Evolutionary conservation across 2,113 vertebrate genomes (phyloP).

Genomic region (Psammodynastes pulverulentus): DNA sequence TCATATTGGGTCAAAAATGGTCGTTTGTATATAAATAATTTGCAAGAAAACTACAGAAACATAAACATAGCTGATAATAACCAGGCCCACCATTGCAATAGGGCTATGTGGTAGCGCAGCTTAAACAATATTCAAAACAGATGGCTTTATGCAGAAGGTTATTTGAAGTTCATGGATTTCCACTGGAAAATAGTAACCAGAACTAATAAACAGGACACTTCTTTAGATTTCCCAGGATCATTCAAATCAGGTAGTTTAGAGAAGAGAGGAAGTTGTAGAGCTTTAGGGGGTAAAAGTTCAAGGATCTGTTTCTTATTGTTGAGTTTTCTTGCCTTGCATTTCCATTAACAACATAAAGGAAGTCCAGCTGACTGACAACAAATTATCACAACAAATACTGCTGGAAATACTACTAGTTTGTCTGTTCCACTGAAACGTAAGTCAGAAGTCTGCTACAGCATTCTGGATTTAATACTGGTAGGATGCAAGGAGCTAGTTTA

Average conservation of each 20-base stretch:
- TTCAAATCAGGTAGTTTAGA: neutral
- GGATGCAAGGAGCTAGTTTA: neutral
- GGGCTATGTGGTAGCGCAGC: neutral
- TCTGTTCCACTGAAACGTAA: neutral
- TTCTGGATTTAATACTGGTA: neutral
- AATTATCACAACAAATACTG: neutral
- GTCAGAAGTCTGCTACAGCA: neutral
- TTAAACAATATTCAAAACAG: neutral
- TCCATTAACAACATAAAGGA: neutral
- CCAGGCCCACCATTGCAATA: neutral
- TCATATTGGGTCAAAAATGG: neutral
- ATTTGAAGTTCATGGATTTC: conserved; percentile 23
- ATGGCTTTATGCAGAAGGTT: neutral
- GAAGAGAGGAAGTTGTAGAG: neutral
- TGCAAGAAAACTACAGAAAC: neutral
- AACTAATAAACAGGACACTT: neutral
- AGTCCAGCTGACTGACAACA: too few relatives aligned
- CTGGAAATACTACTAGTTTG: neutral
- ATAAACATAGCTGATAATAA: conserved; percentile 6
- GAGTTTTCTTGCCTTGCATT: neutral
- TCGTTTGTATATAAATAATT: neutral
- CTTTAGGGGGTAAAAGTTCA: neutral
- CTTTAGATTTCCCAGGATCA: neutral
- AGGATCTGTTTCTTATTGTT: neutral
- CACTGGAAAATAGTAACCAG: neutral